Percentiles rank a stretch among this genome's conserved stretches.
Conservation (phyloP, 1,140 invertebrate genomes). For the Bombus picipes region DNA sequence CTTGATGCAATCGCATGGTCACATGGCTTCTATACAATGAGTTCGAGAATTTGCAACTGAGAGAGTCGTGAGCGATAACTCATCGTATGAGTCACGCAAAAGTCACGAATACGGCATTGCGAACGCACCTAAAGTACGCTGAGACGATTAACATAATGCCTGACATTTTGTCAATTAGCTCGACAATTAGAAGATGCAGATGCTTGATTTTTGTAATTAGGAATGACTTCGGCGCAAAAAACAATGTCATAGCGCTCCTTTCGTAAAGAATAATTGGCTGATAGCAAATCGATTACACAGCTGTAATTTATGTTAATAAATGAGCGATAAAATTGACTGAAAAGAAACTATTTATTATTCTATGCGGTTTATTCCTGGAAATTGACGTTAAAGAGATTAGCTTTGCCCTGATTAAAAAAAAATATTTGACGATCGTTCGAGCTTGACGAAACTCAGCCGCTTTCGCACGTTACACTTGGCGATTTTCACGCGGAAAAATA, state of each 20-base stretch:
- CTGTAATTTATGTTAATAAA: background rate
- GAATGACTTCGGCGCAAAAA: too few relatives aligned
- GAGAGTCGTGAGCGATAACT: slow-evolving; percentile 60
- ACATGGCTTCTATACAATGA: slow-evolving; percentile 46
- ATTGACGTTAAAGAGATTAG: background rate
- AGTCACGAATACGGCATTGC: slow-evolving; percentile 13
- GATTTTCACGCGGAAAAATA: slow-evolving; percentile 22
- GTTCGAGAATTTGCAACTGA: slow-evolving; percentile 57
- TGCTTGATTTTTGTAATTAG: too few relatives aligned
- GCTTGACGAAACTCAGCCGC: slow-evolving; percentile 17
- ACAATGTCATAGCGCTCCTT: too few relatives aligned
- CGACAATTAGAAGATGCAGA: too few relatives aligned
- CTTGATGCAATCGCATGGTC: slow-evolving; percentile 61
- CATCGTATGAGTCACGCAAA: slow-evolving; percentile 56
- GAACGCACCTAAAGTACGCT: slow-evolving; percentile 4
- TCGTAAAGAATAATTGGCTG: too few relatives aligned
- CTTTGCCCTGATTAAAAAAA: slow-evolving; percentile 5
- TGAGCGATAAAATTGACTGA: too few relatives aligned
- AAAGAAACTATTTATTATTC: too few relatives aligned
- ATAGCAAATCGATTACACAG: background rate
- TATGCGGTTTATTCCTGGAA: background rate
- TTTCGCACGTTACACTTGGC: slow-evolving; percentile 28
- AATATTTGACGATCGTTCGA: background rate
- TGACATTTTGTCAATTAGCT: background rate
- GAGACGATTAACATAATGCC: background rate